Conservation (phyloP, 2,888 invertebrate species). For the Hypselothyrea guttata region DNA sequence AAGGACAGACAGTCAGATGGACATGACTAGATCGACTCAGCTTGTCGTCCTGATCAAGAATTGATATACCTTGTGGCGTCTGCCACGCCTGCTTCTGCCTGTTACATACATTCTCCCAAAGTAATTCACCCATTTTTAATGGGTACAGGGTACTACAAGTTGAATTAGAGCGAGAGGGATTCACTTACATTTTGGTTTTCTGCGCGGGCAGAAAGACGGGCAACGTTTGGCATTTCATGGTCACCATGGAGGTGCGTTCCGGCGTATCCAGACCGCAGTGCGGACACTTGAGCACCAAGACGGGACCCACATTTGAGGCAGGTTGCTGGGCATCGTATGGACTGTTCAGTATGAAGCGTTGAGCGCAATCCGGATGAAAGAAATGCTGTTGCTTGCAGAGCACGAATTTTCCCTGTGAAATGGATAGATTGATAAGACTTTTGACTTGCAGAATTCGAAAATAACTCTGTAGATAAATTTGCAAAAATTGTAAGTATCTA, state of each 20-base stretch:
- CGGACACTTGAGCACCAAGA: conserved; percentile 85
- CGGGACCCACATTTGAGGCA: conserved; percentile 70
- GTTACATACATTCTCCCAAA: no score
- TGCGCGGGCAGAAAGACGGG: conserved; percentile 86
- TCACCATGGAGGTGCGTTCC: conserved; percentile 84
- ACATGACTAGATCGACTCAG: no score
- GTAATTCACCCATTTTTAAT: no score
- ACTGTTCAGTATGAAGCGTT: conserved; percentile 81
- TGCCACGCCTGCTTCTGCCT: no score
- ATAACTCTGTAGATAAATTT: no score
- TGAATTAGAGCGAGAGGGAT: not conserved
- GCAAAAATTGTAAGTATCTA: no score
- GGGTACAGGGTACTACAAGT: no score
- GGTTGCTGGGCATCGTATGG: conserved; percentile 68
- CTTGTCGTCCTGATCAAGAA: no score
- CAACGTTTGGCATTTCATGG: conserved; percentile 85
- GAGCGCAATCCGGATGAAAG: conserved; percentile 91
- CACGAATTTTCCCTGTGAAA: conserved; percentile 89
- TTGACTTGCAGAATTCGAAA: no score
- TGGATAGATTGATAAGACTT: not conserved
- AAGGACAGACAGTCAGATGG: no score
- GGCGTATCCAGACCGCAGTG: conserved; percentile 87
- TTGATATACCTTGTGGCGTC: no score
- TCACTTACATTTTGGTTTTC: conserved; percentile 75
- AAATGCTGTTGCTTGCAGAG: conserved; percentile 91